Base-by-base conservation (phyloP, 2,797 vertebrate species). In the Ceyx erithaca region DNA sequence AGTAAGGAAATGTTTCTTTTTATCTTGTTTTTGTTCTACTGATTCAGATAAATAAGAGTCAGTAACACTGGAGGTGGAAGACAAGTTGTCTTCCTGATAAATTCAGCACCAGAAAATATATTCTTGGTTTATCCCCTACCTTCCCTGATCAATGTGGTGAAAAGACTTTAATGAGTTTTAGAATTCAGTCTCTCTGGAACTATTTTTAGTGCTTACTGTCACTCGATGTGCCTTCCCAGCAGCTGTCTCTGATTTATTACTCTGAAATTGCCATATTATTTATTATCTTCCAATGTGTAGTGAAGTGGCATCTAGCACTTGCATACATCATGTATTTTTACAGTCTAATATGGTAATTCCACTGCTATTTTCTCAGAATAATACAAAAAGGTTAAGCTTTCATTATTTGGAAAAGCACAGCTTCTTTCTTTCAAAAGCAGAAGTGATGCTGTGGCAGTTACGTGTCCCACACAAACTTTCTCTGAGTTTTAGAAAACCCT, bases 131-230 rank as follows among this genome's bases (percentile, higher is more conserved):
- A 75, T 92, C 14, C 26, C 30, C 11, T 78, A 22, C 25, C 58
- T 94, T 89, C 68, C 66, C 76, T 22, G 12, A 91, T 92, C 59
- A 93, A n/a, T 16, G n/a, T 67, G 71, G 68, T 94, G 88, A 95
- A 93, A 71, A 92, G 33, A 49, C 76, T 87, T 93, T 71, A 94
- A 94, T 96, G 73, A 92, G n/a, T 92, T 95, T 93, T 72, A 90
- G 64, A 96, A 96, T 93, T 59, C 51, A 78, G 43, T 87, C 62
- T 94, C 62, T 89, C 81, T 89, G 63, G 43, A 94, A 80, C 58
- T 96, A 90, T 95, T 96, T 96, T 97, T 95, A 94, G 72, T 87
- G 35, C n/a, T 95, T 96, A 59, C 57, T 95, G 84, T 63, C 46
- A 86, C 41, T 91, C 11, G 45, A 19, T 78, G 19, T 13, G 12